Evolutionary conservation across 2,113 vertebrate genomes (phyloP).

Genomic region (Enhydra lutris): DNA sequence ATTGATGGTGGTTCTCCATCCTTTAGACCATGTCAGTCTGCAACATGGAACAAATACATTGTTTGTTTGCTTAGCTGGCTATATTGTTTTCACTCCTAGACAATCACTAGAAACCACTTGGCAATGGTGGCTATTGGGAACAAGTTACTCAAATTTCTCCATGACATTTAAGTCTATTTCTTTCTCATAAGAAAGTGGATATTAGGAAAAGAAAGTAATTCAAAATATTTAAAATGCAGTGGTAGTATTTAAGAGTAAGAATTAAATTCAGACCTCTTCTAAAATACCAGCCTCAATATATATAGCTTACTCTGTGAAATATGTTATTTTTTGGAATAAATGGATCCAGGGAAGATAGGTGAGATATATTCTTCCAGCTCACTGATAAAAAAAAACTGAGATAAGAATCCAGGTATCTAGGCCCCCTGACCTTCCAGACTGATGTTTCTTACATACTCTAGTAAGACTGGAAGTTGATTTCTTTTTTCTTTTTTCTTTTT

Average conservation of each 20-base stretch:
- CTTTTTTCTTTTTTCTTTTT: not conserved
- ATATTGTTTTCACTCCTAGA: not conserved
- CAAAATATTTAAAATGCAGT: not conserved
- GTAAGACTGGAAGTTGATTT: not conserved
- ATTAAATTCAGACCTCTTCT: not conserved
- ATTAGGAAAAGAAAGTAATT: not conserved
- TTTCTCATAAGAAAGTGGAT: not conserved
- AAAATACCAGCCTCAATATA: not conserved
- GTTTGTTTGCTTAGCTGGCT: not conserved
- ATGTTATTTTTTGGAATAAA: not conserved
- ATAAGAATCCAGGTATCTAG: not conserved
- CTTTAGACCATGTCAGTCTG: not conserved
- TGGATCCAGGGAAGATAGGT: not conserved
- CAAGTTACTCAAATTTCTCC: not conserved
- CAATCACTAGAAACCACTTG: not conserved
- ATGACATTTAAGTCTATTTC: not conserved
- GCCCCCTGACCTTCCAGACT: not conserved
- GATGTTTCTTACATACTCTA: not conserved
- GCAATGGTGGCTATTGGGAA: not conserved
- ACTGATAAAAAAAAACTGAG: not conserved
- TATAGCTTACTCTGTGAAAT: not conserved
- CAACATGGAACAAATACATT: not conserved
- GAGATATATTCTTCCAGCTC: not conserved
- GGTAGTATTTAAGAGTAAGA: not conserved
- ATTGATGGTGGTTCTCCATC: not conserved